These are phyloP conservation scores for Scortum barcoo DNA, from an alignment of 2,113 vertebrate species.

Conservation along the genomic window DNA sequence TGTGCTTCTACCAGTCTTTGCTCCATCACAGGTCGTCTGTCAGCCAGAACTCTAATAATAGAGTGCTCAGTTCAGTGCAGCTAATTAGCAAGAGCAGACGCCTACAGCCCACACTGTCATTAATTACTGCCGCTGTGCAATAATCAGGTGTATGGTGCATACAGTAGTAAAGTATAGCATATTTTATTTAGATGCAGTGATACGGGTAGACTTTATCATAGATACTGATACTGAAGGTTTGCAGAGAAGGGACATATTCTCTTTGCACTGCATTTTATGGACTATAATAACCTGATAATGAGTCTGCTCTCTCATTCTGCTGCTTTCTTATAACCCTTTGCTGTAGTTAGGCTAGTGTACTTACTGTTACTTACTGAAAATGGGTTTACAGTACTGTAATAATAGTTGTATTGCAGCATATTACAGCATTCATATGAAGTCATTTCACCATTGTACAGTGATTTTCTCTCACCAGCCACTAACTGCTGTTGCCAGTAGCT, in stretches of 20 bases:
- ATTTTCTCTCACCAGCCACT: background rate
- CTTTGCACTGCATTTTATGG: background rate
- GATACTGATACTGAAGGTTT: background rate
- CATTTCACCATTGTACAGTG: background rate
- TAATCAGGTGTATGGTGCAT: background rate
- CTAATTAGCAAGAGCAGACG: background rate
- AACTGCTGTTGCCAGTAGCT: background rate
- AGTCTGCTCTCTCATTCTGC: background rate
- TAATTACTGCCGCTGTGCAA: background rate
- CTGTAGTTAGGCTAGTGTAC: background rate
- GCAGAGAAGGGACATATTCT: background rate
- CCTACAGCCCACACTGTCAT: background rate
- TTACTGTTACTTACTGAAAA: background rate
- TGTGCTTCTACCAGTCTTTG: background rate
- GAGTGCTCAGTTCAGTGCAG: background rate
- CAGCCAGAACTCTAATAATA: background rate
- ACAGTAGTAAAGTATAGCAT: no score
- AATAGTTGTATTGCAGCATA: background rate
- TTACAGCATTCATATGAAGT: background rate
- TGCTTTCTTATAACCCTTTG: background rate
- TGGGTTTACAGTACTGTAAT: background rate
- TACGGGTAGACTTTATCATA: background rate
- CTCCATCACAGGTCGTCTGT: background rate
- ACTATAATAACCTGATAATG: background rate
- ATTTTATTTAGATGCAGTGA: background rate